A percentile compares a stretch with the other conserved stretches of the same genome.
Evolutionary conservation across 2,113 vertebrate species (phyloP).

Genomic region (Ophiodon elongatus): DNA sequence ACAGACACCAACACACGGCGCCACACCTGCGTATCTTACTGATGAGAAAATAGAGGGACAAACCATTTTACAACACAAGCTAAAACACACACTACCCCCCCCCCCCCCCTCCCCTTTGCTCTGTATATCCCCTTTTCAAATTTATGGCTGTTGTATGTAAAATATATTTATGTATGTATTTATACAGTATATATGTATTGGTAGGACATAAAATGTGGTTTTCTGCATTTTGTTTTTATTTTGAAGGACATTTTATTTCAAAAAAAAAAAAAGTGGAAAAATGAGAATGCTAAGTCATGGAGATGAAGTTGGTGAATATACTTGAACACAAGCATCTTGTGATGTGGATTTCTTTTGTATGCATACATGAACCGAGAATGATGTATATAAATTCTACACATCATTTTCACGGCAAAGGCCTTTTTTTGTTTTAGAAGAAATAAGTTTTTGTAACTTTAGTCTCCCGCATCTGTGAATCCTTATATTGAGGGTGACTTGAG

Average conservation of each 20-base stretch:
- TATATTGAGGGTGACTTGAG: constrained; percentile 81
- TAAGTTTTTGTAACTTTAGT: constrained; percentile 82
- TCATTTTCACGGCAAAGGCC: constrained; percentile 83
- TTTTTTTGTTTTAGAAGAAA: constrained; percentile 80
- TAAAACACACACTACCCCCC: constrained; percentile 82
- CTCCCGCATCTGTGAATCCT: constrained; percentile 81
- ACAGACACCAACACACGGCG: constrained; percentile 38
- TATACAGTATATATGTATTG: constrained; percentile 90
- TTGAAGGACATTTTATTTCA: constrained; percentile 85
- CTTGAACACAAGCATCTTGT: constrained; percentile 86
- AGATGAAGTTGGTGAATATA: constrained; percentile 84
- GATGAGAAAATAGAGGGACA: constrained; percentile 70
- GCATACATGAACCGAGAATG: constrained; percentile 81
- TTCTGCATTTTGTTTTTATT: constrained; percentile 85
- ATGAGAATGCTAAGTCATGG: constrained; percentile 78
- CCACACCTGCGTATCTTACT: constrained; percentile 53
- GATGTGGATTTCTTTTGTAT: constrained; percentile 84
- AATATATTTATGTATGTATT: constrained; percentile 91
- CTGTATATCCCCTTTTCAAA: constrained; percentile 87
- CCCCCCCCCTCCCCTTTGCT: constrained; percentile 69
- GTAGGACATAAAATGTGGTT: constrained; percentile 88
- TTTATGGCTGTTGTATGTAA: constrained; percentile 89
- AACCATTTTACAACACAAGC: constrained; percentile 78
- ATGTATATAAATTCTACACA: constrained; percentile 82
- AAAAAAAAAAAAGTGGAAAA: constrained; percentile 66